Base-by-base conservation (phyloP, 2,113 vertebrate genomes). In the Mirounga angustirostris region DNA sequence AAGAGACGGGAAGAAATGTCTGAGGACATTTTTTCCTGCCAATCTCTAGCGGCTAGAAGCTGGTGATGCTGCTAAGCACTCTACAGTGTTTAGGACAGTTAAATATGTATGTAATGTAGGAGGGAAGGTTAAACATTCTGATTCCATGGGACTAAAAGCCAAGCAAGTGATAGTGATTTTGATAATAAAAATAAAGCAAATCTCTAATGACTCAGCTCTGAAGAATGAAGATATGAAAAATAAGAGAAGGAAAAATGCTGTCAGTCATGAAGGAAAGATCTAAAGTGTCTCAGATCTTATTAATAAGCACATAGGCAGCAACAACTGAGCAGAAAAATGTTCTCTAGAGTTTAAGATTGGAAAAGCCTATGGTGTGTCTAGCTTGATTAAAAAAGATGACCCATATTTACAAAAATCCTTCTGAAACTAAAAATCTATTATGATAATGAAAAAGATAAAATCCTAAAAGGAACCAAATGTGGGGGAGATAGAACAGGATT, bases 1-100 rank as follows among this genome's bases (percentile, higher is more conserved):
- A 43, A 22, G 10, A 84, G 19, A 50, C 6, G 19, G 40, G 19
- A 36, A 22, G 24, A 36, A 73, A 26, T 9, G 4, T 26, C 22
- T 61, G 26, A 46, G 4, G 7, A 30, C 46, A 24, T 8, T 28
- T 26, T 24, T 58, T 40, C 13, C 5, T n/a, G 2, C 1, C 1
- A 2, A 0, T 46, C 21, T 71, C 14, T 16, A 28, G 14, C 3
- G 5, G 10, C 7, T 73, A n/a, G 59, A 65, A 83, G 14, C 4
- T 26, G 16, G 3, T 0, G 1, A 69, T 81, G 3, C 0, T 89
- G 26, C 3, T 76, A 19, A 43, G 15, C 1, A 4, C 5, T 2
- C 14, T 14, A 33, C 0, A 36, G 4, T 14, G 1, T 16, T 2
- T 2, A 36, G 1, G 5, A 18, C 9, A 4, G 18, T 69, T 54